phyloP scores from a whole-genome alignment of 2,888 invertebrate species.

The Nymphalis polychloros region DNA sequence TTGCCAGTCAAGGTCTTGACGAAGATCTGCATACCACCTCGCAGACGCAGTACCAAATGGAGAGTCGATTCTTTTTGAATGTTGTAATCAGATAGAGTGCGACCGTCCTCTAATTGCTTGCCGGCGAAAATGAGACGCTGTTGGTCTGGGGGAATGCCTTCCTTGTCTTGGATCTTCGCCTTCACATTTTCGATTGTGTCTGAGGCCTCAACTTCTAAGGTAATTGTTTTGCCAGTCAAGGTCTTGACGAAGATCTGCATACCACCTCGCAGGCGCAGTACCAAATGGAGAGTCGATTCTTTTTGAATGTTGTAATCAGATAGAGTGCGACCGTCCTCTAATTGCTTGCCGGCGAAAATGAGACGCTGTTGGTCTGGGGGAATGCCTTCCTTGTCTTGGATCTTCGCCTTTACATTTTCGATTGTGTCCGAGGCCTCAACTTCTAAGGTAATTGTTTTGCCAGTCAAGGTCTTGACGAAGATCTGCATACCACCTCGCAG shows the following conservation, averaged over 20 bases:
- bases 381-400: conserved; percentile 62
- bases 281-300: conserved; percentile 26
- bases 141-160: conserved; percentile 51
- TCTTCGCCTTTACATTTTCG: conserved; percentile 49
- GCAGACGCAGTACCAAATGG: conserved; percentile 49
- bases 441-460: conserved; percentile 80
- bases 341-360: conserved; percentile 83
- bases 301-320: conserved; percentile 34
- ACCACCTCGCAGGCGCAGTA: conserved; percentile 40
- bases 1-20: conserved; percentile 31
- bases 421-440: conserved; percentile 74
- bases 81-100: conserved; percentile 51
- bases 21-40: conserved; percentile 47
- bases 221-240: conserved; percentile 52
- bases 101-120: conserved; percentile 51
- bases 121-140: conserved; percentile 50
- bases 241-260: conserved; percentile 54
- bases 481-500: conserved; percentile 48
- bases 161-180: conserved; percentile 36
- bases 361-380: conserved; percentile 64
- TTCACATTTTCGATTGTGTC: conserved; percentile 47
- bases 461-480: conserved; percentile 57
- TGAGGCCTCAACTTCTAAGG: conserved; percentile 49
- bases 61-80: conserved; percentile 56
- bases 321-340: conserved; percentile 71